Percentiles rank a stretch among this genome's conserved stretches.
Evolutionary conservation across 2,797 vertebrate species (phyloP).

Genomic region (Cuculus canorus): DNA sequence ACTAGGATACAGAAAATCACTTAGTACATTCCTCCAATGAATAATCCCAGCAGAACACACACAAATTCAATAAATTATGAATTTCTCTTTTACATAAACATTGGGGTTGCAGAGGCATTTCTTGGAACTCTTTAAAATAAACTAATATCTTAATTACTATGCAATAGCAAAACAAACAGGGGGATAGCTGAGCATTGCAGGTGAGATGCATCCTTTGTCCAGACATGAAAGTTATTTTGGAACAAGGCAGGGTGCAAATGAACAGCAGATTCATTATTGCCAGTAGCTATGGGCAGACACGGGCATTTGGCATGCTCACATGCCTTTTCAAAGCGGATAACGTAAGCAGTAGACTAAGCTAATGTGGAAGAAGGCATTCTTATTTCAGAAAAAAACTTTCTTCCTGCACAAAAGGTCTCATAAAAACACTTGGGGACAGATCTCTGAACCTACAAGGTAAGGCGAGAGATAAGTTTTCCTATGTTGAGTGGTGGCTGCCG

Average conservation of each 20-base stretch:
- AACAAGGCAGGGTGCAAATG: not conserved
- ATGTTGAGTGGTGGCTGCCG: rapidly evolving
- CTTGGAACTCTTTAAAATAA: conserved; percentile 43
- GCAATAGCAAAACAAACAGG: conserved; percentile 30
- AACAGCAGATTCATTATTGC: not conserved
- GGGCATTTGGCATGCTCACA: not conserved
- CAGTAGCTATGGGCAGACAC: not conserved
- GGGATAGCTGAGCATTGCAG: not conserved
- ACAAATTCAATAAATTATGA: conserved; percentile 66
- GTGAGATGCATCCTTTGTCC: conserved; percentile 48
- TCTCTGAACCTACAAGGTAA: not conserved
- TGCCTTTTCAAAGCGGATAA: not conserved
- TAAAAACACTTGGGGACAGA: not conserved
- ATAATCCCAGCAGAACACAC: conserved; percentile 61
- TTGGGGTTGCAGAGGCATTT: conserved; percentile 23
- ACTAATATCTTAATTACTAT: conserved; percentile 38
- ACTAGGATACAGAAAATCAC: conserved; percentile 69
- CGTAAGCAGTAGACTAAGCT: not conserved
- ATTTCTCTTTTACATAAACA: conserved; percentile 58
- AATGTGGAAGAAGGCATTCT: conserved; percentile 9
- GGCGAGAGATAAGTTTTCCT: not conserved
- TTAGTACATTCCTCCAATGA: conserved; percentile 40
- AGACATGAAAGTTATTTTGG: conserved; percentile 2
- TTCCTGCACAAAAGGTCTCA: not conserved
- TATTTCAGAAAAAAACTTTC: not conserved